Evolutionary conservation across 2,113 vertebrate genomes (phyloP).

Genomic region (Platichthys flesus): DNA sequence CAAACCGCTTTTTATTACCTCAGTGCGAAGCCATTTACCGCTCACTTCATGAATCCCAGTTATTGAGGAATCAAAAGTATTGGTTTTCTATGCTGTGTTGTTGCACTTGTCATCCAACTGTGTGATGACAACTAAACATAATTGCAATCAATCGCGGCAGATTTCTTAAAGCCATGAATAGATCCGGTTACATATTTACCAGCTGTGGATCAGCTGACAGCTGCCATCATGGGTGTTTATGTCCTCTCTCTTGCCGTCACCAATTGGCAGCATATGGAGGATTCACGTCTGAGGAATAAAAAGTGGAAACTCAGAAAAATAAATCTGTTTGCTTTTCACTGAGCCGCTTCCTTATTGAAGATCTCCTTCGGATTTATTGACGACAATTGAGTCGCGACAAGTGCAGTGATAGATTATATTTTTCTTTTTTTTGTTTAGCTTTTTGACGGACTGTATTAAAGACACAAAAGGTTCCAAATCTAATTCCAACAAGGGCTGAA

Average conservation of each 20-base stretch:
- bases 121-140: conserved; percentile 53
- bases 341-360: conserved; percentile 45
- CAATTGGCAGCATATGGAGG: conserved; percentile 29
- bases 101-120: conserved; percentile 57
- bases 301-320: conserved; percentile 17
- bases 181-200: conserved; percentile 34
- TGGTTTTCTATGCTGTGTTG: conserved; percentile 40
- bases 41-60: conserved; percentile 54
- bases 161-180: conserved; percentile 30
- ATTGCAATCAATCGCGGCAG: conserved; percentile 51
- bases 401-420: conserved; percentile 36
- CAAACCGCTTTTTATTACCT: conserved; percentile 65
- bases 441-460: conserved; percentile 33
- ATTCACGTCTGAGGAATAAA: conserved; percentile 8
- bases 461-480: conserved; percentile 22
- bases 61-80: conserved; percentile 61
- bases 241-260: conserved; percentile 41
- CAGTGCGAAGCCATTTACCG: conserved; percentile 57
- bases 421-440: background rate
- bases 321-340: conserved; percentile 16
- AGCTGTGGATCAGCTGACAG: conserved; percentile 67
- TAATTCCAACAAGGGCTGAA: conserved; percentile 12
- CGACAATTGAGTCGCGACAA: conserved; percentile 40
- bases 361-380: conserved; percentile 44
- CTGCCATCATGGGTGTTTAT: conserved; percentile 45